Conservation (phyloP, 2,113 vertebrate species). For the Sardina pilchardus region DNA sequence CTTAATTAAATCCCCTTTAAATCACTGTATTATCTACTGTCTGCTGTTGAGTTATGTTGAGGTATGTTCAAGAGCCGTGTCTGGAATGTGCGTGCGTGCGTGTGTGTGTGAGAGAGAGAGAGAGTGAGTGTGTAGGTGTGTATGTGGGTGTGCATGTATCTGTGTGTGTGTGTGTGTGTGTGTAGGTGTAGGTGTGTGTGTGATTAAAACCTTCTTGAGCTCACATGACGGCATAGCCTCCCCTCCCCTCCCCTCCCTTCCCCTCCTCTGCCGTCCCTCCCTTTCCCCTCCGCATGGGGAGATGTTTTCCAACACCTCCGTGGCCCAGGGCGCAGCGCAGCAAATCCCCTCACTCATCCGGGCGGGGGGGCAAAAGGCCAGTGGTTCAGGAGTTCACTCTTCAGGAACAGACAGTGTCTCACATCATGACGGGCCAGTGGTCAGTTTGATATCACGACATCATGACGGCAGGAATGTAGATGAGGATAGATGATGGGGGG, state of each 20-base stretch:
- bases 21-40: background rate
- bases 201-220: background rate
- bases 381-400: background rate
- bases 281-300: background rate
- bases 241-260: background rate
- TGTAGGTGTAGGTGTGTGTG: background rate
- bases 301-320: background rate
- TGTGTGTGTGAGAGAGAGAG: too few species aligned
- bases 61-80: background rate
- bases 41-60: background rate
- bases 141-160: too few species aligned
- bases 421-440: background rate
- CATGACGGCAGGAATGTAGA: background rate
- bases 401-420: background rate
- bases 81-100: background rate
- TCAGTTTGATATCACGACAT: background rate
- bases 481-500: background rate
- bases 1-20: background rate
- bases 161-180: too few species aligned
- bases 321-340: background rate
- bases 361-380: background rate
- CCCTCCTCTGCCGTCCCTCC: too few species aligned
- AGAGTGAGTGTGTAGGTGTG: too few species aligned
- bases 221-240: background rate
- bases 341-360: background rate